Evolutionary conservation across 2,113 vertebrate genomes (phyloP).

Genomic region (Antechinus stuartii): DNA sequence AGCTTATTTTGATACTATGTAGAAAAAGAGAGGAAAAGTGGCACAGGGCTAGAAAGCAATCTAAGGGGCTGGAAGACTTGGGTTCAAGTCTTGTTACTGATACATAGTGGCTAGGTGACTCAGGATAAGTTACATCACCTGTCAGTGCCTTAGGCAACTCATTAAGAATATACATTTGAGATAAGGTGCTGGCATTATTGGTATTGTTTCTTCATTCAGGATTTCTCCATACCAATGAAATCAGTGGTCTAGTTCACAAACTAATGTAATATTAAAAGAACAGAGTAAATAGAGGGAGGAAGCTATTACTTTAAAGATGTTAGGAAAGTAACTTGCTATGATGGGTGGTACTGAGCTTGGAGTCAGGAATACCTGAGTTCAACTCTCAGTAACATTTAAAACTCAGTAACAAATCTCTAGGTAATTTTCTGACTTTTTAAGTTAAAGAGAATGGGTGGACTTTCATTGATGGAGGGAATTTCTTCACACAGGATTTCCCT

Average conservation of each 20-base stretch:
- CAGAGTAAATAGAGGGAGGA: background rate
- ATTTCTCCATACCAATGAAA: background rate
- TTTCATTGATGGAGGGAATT: background rate
- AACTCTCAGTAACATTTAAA: background rate
- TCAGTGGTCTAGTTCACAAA: background rate
- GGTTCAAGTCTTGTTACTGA: background rate
- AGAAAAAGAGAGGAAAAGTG: background rate
- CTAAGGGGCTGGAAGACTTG: background rate
- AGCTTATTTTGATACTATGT: background rate
- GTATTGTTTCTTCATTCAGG: background rate
- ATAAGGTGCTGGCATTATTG: background rate
- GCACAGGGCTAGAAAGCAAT: background rate
- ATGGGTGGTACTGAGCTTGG: background rate
- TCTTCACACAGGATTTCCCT: background rate
- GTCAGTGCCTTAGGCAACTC: background rate
- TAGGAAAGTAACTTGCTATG: background rate
- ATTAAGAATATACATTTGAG: background rate
- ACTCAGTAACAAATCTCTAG: background rate
- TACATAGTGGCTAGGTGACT: background rate
- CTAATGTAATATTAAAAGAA: background rate
- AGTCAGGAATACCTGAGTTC: background rate
- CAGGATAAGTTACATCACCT: background rate
- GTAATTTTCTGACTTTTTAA: background rate
- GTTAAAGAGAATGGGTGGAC: background rate
- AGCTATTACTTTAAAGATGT: background rate